Evolutionary conservation across 64 coral and sea anemone species (phyloP), one percentile per base, ranked within the genome.

Genomic region (Acropora tenuis): DNA sequence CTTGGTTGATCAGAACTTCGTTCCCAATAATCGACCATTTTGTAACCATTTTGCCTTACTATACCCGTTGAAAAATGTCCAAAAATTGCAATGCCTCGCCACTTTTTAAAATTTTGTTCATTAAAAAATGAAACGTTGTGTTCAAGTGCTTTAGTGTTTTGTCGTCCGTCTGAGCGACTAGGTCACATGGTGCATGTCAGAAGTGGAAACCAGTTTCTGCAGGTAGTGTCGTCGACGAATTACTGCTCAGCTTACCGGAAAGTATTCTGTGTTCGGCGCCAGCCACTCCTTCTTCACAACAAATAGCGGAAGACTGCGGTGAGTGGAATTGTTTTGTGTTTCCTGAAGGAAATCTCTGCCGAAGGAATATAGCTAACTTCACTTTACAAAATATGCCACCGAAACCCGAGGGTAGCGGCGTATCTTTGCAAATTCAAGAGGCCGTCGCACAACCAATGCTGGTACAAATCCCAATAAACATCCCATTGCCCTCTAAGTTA

Each of bases 401-500:
- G 50, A 53, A 53, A 53, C 50, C 50, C 50, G 50, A 53, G 50
- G 50, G 46, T 79, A 79, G 77, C 77, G 77, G 77, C 77, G 77
- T 47, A 12, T 79, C 77, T 50, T 5, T 79, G 47, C 77, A 50
- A 79, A 47, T 50, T 18, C 77, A 79, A 79, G 77, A 50, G 50
- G 77, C 77, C 77, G 77, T 79, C 77, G 77, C 77, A 79, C 50
- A 3, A 53, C 50, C 50, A 53, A 53, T 5, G 3, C 50, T 53
- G 50, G 50, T 53, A 53, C 50, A 53, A 53, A 53, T 53, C 50
- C 50, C 8, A 8, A 53, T 53, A 53, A 53, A 53, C 50, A 53
- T 53, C 50, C 50, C 50, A 53, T 53, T 53, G 50, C 50, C 50
- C 50, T 53, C 50, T 53, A 53, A 53, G 50, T 53, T 53, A 53